Evolutionary conservation across 1,140 invertebrate species (phyloP), one percentile per base, ranked within the genome.

Genomic region (Drosophila lacteicornis): DNA sequence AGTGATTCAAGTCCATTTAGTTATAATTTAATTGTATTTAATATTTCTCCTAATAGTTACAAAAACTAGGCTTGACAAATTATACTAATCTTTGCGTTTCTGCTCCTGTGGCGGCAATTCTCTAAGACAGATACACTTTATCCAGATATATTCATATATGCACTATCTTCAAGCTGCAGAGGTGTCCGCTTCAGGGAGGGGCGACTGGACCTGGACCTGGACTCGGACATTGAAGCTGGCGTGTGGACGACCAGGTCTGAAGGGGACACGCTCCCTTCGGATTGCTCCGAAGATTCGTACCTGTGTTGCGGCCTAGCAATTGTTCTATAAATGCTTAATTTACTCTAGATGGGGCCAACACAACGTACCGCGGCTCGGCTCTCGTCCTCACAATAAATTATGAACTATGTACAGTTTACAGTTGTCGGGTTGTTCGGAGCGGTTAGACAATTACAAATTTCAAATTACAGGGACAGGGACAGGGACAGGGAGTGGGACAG

Each of bases 31-130:
- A 84, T 84, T 80, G 69, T 79, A 84, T 84, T 84, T 76, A 80
- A 80, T 86, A 78, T 80, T 75, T 85, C 61, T 71, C 83, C 71
- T 82, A 88, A 80, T 87, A 83, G 84, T 80, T 88, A 83, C 75
- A 84, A 88, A 87, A 84, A 84, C 84, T 87, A 87, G 75, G 62
- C 71, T 74, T 61, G 80, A 87, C 77, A 87, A 88, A 88, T 90
- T 87, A 88, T 84, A 73, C 85, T 87, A 87, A 87, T 87, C 77
- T 88, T 87, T 88, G 83, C 80, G 71, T 83, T 88, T 80, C 63
- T 58, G 42, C 38, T 66, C 70, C 46, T 61, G 55, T 79, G 80
- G 75, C 80, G 63, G 75, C 81, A 83, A 69, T 75, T 82, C 57
- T 68, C 80, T 79, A 79, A 82, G 57, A 60, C 65, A 84, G 81